Conservation (phyloP, 2,797 vertebrate genomes). For the Lepilemur ruficaudatus region DNA sequence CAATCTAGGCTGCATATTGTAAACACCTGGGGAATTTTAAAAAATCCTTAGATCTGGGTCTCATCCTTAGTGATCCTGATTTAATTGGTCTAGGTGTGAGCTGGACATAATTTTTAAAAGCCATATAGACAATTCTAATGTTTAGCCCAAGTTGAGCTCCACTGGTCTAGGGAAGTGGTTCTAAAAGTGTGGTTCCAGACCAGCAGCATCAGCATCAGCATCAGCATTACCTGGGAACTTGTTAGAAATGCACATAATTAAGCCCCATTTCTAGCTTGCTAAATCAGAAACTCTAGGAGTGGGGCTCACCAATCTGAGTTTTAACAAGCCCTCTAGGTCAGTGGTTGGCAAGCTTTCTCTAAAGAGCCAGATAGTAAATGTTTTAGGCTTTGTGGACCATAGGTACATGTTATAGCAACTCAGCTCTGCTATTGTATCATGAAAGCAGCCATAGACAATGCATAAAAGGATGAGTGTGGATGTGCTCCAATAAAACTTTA, state of each 20-base stretch:
- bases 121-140: background rate
- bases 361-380: background rate
- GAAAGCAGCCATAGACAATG: background rate
- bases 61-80: background rate
- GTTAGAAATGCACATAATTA: background rate
- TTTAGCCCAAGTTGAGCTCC: background rate
- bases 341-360: background rate
- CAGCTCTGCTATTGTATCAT: background rate
- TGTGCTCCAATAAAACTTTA: background rate
- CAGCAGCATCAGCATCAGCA: background rate
- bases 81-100: background rate
- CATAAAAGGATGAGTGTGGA: background rate
- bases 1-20: background rate
- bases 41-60: background rate
- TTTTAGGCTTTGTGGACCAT: background rate
- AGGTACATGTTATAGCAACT: background rate
- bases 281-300: background rate
- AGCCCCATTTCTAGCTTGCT: background rate
- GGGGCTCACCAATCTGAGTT: background rate
- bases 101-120: background rate
- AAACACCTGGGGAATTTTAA: background rate
- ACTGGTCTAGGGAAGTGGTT: background rate
- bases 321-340: background rate
- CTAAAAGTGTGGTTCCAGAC: background rate
- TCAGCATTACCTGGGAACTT: background rate